Evolutionary conservation across 2,797 vertebrate species (phyloP).

Genomic region (Nasua narica): DNA sequence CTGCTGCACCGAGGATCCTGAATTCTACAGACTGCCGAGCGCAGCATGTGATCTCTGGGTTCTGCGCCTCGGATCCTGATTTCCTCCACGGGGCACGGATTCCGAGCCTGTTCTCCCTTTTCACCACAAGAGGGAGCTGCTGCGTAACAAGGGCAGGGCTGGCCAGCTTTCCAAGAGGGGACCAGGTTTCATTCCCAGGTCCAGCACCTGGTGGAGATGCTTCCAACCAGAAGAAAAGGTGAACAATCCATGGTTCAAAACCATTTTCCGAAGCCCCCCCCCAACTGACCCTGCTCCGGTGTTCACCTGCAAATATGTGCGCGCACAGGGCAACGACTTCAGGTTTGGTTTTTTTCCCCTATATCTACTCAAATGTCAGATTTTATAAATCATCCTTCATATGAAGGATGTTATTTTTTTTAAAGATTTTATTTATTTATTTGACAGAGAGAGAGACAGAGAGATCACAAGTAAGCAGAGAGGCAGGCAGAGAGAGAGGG

Average conservation of each 20-base stretch:
- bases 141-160: background rate
- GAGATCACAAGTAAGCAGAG: too few species aligned
- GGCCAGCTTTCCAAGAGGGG: background rate
- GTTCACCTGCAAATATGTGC: rapidly evolving
- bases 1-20: background rate
- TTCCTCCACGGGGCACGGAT: background rate
- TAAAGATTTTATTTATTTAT: too few species aligned
- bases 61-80: background rate
- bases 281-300: too few species aligned
- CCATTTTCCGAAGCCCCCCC: background rate
- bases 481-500: too few species aligned
- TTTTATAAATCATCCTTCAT: background rate
- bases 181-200: background rate
- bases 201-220: rapidly evolving
- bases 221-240: background rate
- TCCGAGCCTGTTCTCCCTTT: background rate
- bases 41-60: background rate
- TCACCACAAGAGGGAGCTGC: slow-evolving; percentile 71
- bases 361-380: background rate
- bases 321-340: too few species aligned
- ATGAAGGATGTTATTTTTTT: background rate
- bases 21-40: background rate
- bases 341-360: background rate
- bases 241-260: background rate
- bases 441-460: too few species aligned